Percentiles rank a stretch among this genome's conserved stretches.
phyloP scores from a whole-genome alignment of 2,797 vertebrate species.

The Sebastes steindachneri region DNA sequence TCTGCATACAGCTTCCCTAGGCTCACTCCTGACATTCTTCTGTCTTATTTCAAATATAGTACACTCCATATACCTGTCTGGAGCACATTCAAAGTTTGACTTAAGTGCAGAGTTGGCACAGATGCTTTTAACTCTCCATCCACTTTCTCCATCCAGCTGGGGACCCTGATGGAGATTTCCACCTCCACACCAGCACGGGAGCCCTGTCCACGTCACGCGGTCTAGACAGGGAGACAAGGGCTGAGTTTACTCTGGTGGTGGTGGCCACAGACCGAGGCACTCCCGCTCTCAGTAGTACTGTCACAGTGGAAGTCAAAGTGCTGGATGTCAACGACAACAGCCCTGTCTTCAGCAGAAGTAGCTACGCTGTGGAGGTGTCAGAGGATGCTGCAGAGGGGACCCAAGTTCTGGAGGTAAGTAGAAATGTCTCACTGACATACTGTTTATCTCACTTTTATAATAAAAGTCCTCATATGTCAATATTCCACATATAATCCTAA shows the following conservation, averaged over 20 bases:
- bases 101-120: constrained; percentile 48
- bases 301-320: constrained; percentile 86
- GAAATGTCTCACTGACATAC: neutral
- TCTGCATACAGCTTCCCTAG: neutral
- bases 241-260: constrained; percentile 85
- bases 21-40: neutral
- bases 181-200: constrained; percentile 85
- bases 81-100: constrained; percentile 23
- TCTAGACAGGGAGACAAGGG: constrained; percentile 88
- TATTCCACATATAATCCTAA: neutral
- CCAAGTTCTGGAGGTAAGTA: constrained; percentile 82
- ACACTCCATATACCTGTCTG: constrained; percentile 9
- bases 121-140: neutral
- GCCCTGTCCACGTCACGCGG: constrained; percentile 87
- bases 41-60: constrained; percentile 29
- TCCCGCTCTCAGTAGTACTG: constrained; percentile 85
- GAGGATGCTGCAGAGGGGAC: constrained; percentile 88
- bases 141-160: constrained; percentile 81
- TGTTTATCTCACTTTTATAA: neutral
- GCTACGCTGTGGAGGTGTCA: constrained; percentile 87
- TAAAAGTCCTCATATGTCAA: neutral
- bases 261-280: constrained; percentile 88
- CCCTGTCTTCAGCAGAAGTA: constrained; percentile 84
- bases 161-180: constrained; percentile 89
- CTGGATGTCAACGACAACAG: constrained; percentile 95